A percentile compares a stretch with the other conserved stretches of the same genome.
phyloP scores from a whole-genome alignment of 2,888 invertebrate genomes.

The Drosophila pseudotakahashii region DNA sequence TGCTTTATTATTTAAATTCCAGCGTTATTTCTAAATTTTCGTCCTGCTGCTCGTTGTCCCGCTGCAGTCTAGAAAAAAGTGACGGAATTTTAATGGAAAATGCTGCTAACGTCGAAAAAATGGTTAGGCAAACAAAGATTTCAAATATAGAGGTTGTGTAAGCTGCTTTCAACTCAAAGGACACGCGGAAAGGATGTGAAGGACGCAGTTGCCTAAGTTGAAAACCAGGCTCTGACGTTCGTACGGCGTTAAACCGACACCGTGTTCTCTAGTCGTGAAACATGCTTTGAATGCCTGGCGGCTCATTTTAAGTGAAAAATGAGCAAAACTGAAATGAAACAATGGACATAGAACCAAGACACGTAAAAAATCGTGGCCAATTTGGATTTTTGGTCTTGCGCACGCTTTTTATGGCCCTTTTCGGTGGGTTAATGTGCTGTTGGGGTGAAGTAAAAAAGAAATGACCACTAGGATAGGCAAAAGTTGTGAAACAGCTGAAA shows the following conservation, averaged over 20 bases:
- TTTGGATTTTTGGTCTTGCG: slow-evolving; percentile 80
- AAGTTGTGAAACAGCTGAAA: slow-evolving; percentile 43
- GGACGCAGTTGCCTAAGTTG: slow-evolving; percentile 72
- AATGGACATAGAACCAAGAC: slow-evolving; percentile 65
- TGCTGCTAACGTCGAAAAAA: slow-evolving; percentile 72
- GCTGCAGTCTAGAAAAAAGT: slow-evolving; percentile 50
- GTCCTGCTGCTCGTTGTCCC: slow-evolving; percentile 43
- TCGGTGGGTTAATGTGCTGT: slow-evolving; percentile 80
- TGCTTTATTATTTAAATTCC: slow-evolving; percentile 81
- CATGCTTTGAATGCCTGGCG: slow-evolving; percentile 77
- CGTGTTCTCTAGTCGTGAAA: slow-evolving; percentile 41
- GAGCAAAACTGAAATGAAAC: slow-evolving; percentile 81
- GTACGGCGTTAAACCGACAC: slow-evolving; percentile 24
- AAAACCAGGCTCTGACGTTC: slow-evolving; percentile 56
- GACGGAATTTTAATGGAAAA: slow-evolving; percentile 83
- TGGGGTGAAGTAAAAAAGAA: slow-evolving; percentile 68
- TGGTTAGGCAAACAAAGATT: slow-evolving; percentile 74
- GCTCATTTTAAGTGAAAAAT: slow-evolving; percentile 78
- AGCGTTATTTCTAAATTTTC: slow-evolving; percentile 77
- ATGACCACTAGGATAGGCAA: slow-evolving; percentile 10
- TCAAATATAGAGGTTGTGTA: slow-evolving; percentile 60
- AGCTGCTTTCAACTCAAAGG: slow-evolving; percentile 72
- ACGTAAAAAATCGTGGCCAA: slow-evolving; percentile 81
- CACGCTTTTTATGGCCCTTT: slow-evolving; percentile 76
- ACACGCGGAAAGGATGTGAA: slow-evolving; percentile 71